Percentiles rank a stretch among this genome's conserved stretches.
Evolutionary conservation across 2,113 vertebrate species (phyloP).

Genomic region (Xenopus borealis): DNA sequence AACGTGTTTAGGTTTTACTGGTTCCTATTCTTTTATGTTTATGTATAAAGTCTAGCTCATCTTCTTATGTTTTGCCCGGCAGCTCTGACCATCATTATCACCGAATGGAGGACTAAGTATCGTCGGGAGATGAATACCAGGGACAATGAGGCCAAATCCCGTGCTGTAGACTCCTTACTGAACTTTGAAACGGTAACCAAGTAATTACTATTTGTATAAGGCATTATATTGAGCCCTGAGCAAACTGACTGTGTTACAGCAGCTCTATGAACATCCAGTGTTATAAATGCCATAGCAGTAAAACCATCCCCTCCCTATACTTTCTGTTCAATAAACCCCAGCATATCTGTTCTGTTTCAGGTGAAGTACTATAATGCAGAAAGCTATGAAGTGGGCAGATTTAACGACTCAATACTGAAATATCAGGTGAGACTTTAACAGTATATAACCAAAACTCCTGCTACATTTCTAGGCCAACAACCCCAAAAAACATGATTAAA

Average conservation of each 20-base stretch:
- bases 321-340: not conserved
- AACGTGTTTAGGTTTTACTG: too few relatives aligned
- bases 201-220: not conserved
- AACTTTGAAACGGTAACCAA: conserved; percentile 91
- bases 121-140: conserved; percentile 86
- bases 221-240: not conserved
- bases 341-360: conserved; percentile 53
- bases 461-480: too few relatives aligned
- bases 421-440: conserved; percentile 76
- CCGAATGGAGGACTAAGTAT: conserved; percentile 94
- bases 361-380: conserved; percentile 96
- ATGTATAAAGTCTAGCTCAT: too few relatives aligned
- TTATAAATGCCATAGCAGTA: not conserved
- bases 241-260: not conserved
- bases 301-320: not conserved
- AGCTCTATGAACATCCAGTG: not conserved
- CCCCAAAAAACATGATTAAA: too few relatives aligned
- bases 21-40: too few relatives aligned
- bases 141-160: conserved; percentile 85
- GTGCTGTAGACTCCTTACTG: conserved; percentile 88
- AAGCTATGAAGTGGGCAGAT: conserved; percentile 81
- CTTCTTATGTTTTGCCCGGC: not conserved
- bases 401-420: conserved; percentile 81
- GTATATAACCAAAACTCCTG: too few relatives aligned
- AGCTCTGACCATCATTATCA: conserved; percentile 91